These are phyloP conservation scores for Psix sp. DNA, from an alignment of 1,140 invertebrate genomes.

Conservation along the genomic window DNA sequence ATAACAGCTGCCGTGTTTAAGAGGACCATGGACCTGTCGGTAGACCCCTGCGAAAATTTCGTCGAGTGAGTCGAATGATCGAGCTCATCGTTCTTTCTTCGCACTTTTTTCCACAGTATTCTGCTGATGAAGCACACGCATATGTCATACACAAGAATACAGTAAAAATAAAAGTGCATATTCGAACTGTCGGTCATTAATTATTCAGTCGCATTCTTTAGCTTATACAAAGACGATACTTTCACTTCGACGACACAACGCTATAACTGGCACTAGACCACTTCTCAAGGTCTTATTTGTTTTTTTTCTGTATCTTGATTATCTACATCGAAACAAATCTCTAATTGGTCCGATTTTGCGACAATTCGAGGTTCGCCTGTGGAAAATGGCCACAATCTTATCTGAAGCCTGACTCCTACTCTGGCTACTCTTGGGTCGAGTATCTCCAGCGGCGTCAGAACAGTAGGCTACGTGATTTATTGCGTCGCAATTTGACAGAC, in stretches of 20 bases:
- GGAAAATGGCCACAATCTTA: conserved; percentile 84
- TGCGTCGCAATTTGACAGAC: conserved; percentile 77
- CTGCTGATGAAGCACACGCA: conserved; percentile 24
- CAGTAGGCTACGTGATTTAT: conserved; percentile 78
- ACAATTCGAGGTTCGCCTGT: conserved; percentile 75
- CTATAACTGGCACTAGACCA: conserved; percentile 3
- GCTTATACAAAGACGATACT: conserved; percentile 39
- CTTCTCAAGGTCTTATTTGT: conserved; percentile 24
- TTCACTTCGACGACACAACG: conserved; percentile 36
- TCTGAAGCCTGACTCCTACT: conserved; percentile 79
- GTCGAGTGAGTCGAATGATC: conserved; percentile 67
- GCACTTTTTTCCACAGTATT: conserved; percentile 14
- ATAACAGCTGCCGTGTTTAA: conserved; percentile 72
- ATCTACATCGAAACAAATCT: neutral
- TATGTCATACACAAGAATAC: conserved; percentile 40
- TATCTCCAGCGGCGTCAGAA: conserved; percentile 76
- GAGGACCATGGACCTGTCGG: conserved; percentile 72
- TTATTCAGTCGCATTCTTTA: conserved; percentile 52
- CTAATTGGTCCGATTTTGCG: conserved; percentile 2
- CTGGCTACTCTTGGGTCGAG: conserved; percentile 83
- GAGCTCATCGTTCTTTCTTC: conserved; percentile 10
- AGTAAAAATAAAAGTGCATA: conserved; percentile 41
- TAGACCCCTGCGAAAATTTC: conserved; percentile 75
- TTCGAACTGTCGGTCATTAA: conserved; percentile 40
- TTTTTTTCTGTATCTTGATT: conserved; percentile 6